Conservation (phyloP, 2,113 vertebrate genomes). For the Cromileptes altivelis region DNA sequence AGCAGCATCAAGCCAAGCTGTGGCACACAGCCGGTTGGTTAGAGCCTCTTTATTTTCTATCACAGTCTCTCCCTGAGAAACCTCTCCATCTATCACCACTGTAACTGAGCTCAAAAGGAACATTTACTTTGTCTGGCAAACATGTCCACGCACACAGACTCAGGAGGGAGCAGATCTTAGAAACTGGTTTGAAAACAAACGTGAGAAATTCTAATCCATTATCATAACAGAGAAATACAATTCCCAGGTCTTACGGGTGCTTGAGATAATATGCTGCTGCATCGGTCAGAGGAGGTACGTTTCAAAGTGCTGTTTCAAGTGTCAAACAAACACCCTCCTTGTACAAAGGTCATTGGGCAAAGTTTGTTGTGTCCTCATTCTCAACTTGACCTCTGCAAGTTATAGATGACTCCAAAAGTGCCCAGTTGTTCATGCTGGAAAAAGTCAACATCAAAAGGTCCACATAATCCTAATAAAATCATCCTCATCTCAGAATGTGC, state of each 20-base stretch:
- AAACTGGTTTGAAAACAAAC: conserved; percentile 60
- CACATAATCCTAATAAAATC: neutral
- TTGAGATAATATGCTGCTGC: neutral
- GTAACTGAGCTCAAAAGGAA: conserved; percentile 12
- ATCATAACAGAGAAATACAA: conserved; percentile 7
- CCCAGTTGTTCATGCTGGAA: neutral
- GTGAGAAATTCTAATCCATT: conserved; percentile 12
- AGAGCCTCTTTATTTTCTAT: conserved; percentile 47
- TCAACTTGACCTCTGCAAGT: neutral
- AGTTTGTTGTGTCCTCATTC: neutral
- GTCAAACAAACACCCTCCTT: neutral
- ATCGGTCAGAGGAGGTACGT: too few relatives aligned
- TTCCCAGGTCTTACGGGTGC: neutral
- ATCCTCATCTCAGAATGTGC: neutral
- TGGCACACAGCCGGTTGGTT: conserved; percentile 34
- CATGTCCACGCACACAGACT: conserved; percentile 6
- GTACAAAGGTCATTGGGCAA: neutral
- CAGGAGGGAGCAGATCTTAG: neutral
- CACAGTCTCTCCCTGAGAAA: conserved; percentile 28
- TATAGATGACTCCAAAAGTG: neutral
- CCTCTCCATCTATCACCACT: conserved; percentile 15
- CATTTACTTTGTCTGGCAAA: conserved; percentile 28
- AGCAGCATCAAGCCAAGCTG: conserved; percentile 50
- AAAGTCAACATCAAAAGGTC: neutral
- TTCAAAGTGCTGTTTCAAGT: neutral